Percentiles rank a stretch among this genome's conserved stretches.
These are phyloP conservation scores for Uria aalge DNA, from an alignment of 2,113 vertebrate species.

Conservation along the genomic window DNA sequence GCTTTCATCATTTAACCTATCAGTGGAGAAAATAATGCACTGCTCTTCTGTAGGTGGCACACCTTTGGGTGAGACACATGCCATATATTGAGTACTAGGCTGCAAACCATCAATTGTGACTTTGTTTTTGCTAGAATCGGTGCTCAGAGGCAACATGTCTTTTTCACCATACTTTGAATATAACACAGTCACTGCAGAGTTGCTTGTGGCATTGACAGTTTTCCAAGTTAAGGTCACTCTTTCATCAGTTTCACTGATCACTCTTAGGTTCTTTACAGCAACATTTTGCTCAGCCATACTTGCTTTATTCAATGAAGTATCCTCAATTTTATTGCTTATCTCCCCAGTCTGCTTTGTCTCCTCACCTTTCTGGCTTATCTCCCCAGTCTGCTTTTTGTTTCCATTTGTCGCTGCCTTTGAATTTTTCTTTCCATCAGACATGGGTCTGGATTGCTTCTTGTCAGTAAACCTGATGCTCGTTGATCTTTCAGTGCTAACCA, in stretches of 20 bases:
- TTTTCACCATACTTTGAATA: constrained; percentile 89
- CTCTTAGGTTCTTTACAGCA: constrained; percentile 78
- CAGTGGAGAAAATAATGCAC: constrained; percentile 89
- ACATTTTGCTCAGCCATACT: constrained; percentile 25
- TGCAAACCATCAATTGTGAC: constrained; percentile 85
- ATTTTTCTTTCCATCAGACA: constrained; percentile 53
- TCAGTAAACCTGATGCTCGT: not conserved
- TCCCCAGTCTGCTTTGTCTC: constrained; percentile 62
- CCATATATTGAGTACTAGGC: constrained; percentile 84
- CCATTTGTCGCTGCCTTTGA: constrained; percentile 53
- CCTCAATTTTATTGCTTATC: constrained; percentile 63
- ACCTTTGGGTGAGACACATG: constrained; percentile 86
- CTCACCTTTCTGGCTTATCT: not conserved
- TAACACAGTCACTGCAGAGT: constrained; percentile 78
- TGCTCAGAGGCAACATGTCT: constrained; percentile 80
- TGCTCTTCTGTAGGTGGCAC: constrained; percentile 80
- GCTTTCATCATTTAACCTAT: constrained; percentile 50
- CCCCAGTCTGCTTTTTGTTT: constrained; percentile 63
- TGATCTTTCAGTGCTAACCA: constrained; percentile 5
- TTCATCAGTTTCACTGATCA: constrained; percentile 81
- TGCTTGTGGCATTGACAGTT: constrained; percentile 64
- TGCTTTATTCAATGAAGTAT: not conserved
- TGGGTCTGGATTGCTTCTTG: constrained; percentile 52
- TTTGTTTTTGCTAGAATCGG: constrained; percentile 80
- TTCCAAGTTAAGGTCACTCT: constrained; percentile 89